Evolutionary conservation across 1,140 invertebrate species (phyloP).

Genomic region (Wiebesia pumilae): DNA sequence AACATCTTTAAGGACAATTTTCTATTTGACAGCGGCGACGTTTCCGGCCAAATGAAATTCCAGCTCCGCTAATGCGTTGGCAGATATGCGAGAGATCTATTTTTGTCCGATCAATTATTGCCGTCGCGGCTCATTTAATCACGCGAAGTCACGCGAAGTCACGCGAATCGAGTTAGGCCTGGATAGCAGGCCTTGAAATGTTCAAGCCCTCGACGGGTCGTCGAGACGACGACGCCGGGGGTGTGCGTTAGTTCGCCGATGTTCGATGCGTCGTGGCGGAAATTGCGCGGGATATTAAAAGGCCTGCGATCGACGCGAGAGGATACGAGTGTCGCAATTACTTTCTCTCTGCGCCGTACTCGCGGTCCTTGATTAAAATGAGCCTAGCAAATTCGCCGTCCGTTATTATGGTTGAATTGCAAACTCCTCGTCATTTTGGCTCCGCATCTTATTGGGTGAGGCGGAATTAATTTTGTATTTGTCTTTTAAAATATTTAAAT

Average conservation of each 20-base stretch:
- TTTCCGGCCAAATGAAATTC: constrained; percentile 35
- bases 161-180: constrained; percentile 6
- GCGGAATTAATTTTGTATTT: background rate
- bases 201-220: too few relatives aligned
- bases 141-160: too few relatives aligned
- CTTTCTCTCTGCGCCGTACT: constrained; percentile 4
- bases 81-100: background rate
- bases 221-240: background rate
- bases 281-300: constrained; percentile 53
- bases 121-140: background rate
- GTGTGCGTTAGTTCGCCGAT: too few relatives aligned
- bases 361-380: constrained; percentile 49
- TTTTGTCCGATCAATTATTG: constrained; percentile 18
- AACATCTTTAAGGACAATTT: constrained; percentile 21
- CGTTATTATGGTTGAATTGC: background rate
- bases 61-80: background rate
- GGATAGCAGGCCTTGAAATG: too few relatives aligned
- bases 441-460: background rate
- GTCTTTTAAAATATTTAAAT: background rate
- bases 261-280: constrained; percentile 23
- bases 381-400: background rate
- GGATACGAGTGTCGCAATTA: constrained; percentile 17
- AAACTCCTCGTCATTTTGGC: background rate
- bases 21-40: constrained; percentile 13
- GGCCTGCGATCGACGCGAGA: constrained; percentile 39